Evolutionary conservation across 2,888 invertebrate genomes (phyloP), one percentile per base, ranked within the genome.

Genomic region (Mongoloraphidia duomilia): DNA sequence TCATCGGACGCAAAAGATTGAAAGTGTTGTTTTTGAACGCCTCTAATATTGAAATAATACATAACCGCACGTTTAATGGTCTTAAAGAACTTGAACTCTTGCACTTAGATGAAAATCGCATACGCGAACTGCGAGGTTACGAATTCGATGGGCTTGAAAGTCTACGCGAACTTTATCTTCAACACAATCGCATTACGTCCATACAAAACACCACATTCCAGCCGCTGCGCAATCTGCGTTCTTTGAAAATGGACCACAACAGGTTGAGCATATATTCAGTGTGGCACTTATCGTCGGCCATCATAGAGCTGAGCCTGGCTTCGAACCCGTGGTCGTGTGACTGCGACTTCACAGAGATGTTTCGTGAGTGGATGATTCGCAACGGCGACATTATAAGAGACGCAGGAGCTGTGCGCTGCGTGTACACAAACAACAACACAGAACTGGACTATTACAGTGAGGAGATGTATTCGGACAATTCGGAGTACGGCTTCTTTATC

Each of bases 1-100:
- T 92, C 67, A 84, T 91, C 57, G 90, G 88, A 5, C 75, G 88
- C 56, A 87, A 86, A 69, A 79, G 82, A 58, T 71, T 89, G 51
- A 80, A 81, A 63, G 75, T 82, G 52, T 67, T 89, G 46, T 88
- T 81, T 65, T 69, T 89, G 53, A 89, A 89, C 65, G 76, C 79
- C 45, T 87, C 86, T 34, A 82, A 82, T 61, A 81, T 89, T 58
- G 84, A 85, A 65, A 70, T 73, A 26, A 81, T 89, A 59, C 83
- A 85, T 61, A 89, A 89, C 60, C 73, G 86, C 62, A 86, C 87
- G 43, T 89, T 89, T 66, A 86, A 86, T 65, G 89, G 89, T n/a
- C 68, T 89, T 47, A 78, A 79, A 59, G 82, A 84, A 61, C 71
- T 89, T 46, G 81, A 83, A 67, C 72, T 82, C 43, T 67, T 89